phyloP scores from a whole-genome alignment of 2,888 invertebrate species.

The Drosophila nigritarsus region DNA sequence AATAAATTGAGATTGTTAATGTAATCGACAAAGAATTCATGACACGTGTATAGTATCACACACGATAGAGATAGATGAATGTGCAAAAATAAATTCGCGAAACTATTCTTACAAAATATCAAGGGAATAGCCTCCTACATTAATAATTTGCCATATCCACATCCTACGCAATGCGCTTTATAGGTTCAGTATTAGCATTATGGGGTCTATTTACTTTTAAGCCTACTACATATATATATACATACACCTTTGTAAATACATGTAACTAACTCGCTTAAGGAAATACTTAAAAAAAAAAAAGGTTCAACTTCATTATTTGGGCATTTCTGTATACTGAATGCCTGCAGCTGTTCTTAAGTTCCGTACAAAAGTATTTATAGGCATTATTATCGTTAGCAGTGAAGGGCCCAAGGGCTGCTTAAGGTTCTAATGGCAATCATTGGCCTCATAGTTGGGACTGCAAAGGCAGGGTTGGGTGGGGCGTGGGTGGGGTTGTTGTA shows the following conservation, averaged over 20 bases:
- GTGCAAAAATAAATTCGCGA: background rate
- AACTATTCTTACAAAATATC: background rate
- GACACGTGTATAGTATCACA: background rate
- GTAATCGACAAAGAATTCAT: background rate
- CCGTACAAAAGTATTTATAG: slow-evolving; percentile 42
- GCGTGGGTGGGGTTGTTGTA: background rate
- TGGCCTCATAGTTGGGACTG: slow-evolving; percentile 16
- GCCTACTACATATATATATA: background rate
- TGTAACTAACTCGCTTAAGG: background rate
- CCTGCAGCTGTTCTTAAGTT: slow-evolving; percentile 12
- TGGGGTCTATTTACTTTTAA: background rate
- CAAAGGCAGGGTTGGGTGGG: background rate
- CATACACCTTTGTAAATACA: background rate
- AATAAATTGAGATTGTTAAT: background rate
- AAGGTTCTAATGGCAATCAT: slow-evolving; percentile 25
- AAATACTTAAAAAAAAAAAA: background rate
- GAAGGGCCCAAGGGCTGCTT: slow-evolving; percentile 1
- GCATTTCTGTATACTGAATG: slow-evolving; percentile 26
- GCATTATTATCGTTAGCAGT: slow-evolving; percentile 36
- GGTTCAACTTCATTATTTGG: slow-evolving; percentile 33
- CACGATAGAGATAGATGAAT: background rate
- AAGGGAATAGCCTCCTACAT: background rate
- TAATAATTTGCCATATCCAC: background rate
- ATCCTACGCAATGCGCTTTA: background rate
- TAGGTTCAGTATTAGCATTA: background rate